phyloP scores from a whole-genome alignment of 2,888 invertebrate species.

The Leucophora obtusa region DNA sequence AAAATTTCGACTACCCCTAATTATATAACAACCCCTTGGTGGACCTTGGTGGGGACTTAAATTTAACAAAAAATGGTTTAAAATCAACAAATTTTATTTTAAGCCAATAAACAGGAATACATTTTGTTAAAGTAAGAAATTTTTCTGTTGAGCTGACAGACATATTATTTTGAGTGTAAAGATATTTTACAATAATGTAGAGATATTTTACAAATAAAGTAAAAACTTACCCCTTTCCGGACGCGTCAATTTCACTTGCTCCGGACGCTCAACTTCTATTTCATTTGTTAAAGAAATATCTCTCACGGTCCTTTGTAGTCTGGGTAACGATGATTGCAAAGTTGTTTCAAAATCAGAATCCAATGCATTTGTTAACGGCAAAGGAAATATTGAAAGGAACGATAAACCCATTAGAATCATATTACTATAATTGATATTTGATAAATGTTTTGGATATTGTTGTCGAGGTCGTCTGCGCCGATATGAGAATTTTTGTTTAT shows the following conservation, averaged over 20 bases:
- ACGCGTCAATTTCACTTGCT: slow-evolving; percentile 65
- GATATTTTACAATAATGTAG: too few species aligned
- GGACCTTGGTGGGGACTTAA: too few species aligned
- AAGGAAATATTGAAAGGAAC: slow-evolving; percentile 66
- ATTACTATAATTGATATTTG: slow-evolving; percentile 25
- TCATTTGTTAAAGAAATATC: slow-evolving; percentile 28
- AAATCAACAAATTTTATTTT: too few species aligned
- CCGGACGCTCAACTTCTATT: slow-evolving; percentile 1
- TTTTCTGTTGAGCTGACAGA: too few species aligned
- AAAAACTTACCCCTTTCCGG: slow-evolving; percentile 70
- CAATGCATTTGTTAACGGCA: slow-evolving; percentile 68
- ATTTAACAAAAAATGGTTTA: too few species aligned
- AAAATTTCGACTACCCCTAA: too few species aligned
- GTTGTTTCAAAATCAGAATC: slow-evolving; percentile 46
- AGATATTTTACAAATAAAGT: too few species aligned
- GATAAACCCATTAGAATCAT: slow-evolving; percentile 65
- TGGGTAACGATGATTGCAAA: slow-evolving; percentile 59
- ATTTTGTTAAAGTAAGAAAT: too few species aligned
- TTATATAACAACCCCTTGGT: too few species aligned
- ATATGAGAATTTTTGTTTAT: slow-evolving; percentile 26
- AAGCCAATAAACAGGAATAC: too few species aligned
- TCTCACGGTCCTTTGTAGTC: slow-evolving; percentile 41
- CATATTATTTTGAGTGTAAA: too few species aligned
- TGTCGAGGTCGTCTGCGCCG: not conserved
- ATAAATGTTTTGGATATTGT: slow-evolving; percentile 14